These are phyloP conservation scores for Cabera pusaria DNA, from an alignment of 2,888 invertebrate species.

Conservation along the genomic window DNA sequence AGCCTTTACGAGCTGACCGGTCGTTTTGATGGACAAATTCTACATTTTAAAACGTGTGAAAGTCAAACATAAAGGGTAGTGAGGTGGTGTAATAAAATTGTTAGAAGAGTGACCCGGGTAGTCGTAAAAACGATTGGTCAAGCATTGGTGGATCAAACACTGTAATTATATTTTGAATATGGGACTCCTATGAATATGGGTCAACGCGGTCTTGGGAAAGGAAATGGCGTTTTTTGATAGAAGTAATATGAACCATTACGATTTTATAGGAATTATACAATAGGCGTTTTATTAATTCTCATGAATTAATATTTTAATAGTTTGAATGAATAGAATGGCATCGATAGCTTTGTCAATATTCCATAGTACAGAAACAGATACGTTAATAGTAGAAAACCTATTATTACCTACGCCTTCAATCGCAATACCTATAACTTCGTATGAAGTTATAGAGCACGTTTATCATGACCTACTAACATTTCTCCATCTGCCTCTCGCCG, in stretches of 20 bases:
- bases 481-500: conserved; percentile 3
- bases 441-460: too few species aligned
- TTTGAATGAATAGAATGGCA: too few species aligned
- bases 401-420: too few species aligned
- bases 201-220: conserved; percentile 74
- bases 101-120: conserved; percentile 48
- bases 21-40: conserved; percentile 65
- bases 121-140: conserved; percentile 74
- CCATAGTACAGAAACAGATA: too few species aligned
- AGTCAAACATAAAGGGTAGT: conserved; percentile 64
- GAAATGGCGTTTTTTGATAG: conserved; percentile 54
- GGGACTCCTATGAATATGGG: conserved; percentile 76
- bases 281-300: too few species aligned
- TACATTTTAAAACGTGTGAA: conserved; percentile 77
- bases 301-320: conserved; percentile 17
- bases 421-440: too few species aligned
- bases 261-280: conserved; percentile 25
- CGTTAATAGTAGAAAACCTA: too few species aligned
- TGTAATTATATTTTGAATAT: conserved; percentile 65
- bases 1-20: conserved; percentile 67
- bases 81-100: conserved; percentile 50
- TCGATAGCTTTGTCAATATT: too few species aligned
- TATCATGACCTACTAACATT: conserved; percentile 1
- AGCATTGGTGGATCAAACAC: conserved; percentile 65
- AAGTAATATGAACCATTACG: too few species aligned